Evolutionary conservation across 2,113 vertebrate species (phyloP).

Genomic region (Melanerpes aurifrons): DNA sequence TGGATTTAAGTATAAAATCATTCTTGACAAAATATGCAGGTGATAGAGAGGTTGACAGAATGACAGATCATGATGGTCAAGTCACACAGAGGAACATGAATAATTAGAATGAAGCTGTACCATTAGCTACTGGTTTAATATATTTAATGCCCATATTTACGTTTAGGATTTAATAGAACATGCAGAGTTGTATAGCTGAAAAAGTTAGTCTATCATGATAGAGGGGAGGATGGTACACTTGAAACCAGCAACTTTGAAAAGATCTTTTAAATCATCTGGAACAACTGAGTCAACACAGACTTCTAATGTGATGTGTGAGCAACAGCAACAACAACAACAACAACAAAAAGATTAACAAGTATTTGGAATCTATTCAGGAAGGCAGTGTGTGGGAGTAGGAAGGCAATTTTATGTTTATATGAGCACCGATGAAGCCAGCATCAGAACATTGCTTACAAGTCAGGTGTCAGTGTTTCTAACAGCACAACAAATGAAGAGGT

Average conservation of each 20-base stretch:
- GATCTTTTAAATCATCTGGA: slow-evolving; percentile 17
- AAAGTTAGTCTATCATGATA: background rate
- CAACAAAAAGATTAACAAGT: background rate
- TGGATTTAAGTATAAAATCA: background rate
- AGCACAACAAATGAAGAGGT: background rate
- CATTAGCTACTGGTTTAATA: background rate
- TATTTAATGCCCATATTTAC: background rate
- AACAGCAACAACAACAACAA: background rate
- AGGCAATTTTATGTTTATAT: background rate
- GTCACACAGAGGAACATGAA: background rate
- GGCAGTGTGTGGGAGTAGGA: background rate
- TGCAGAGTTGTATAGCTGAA: background rate
- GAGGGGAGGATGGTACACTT: background rate
- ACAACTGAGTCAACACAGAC: background rate
- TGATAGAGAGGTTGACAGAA: background rate
- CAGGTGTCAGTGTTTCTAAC: background rate
- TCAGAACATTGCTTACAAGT: background rate
- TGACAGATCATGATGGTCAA: background rate
- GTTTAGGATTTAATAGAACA: no score
- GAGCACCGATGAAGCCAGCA: background rate
- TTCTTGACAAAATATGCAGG: background rate
- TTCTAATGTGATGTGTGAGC: background rate
- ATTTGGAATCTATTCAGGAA: background rate
- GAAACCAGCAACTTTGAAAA: slow-evolving; percentile 23
- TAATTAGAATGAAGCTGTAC: background rate